These are phyloP conservation scores for Rotaria magnacalcarata DNA, from an alignment of 2,888 invertebrate species.

Conservation along the genomic window DNA sequence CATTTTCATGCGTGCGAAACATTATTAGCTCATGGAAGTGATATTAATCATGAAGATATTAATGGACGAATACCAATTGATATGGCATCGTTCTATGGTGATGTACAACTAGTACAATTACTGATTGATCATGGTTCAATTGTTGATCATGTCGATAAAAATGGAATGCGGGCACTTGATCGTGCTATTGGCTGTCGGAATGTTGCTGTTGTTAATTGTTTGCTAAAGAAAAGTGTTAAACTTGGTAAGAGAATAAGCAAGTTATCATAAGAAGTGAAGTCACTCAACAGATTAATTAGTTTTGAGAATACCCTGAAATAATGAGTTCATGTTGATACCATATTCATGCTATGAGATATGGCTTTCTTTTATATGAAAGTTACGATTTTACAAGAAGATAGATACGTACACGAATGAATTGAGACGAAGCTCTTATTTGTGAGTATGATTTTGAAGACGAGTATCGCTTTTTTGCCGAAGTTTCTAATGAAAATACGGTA, in stretches of 20 bases:
- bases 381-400: too few relatives aligned
- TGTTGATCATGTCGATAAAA: constrained; percentile 82
- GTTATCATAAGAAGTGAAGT: too few relatives aligned
- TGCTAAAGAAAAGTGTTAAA: constrained; percentile 86
- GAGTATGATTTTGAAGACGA: too few relatives aligned
- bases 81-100: constrained; percentile 69
- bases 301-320: too few relatives aligned
- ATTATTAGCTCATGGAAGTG: constrained; percentile 71
- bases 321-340: too few relatives aligned
- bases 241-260: constrained; percentile 62
- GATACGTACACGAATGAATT: too few relatives aligned
- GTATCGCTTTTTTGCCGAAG: too few relatives aligned
- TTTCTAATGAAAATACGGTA: too few relatives aligned
- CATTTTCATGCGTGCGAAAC: constrained; percentile 71
- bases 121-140: constrained; percentile 81
- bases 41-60: constrained; percentile 76
- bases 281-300: too few relatives aligned
- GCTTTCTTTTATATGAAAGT: too few relatives aligned
- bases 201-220: constrained; percentile 79
- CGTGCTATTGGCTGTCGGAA: constrained; percentile 86
- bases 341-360: too few relatives aligned
- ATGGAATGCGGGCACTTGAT: constrained; percentile 84
- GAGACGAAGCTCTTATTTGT: too few relatives aligned
- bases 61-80: constrained; percentile 86
- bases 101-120: constrained; percentile 67